A percentile compares a stretch with the other conserved stretches of the same genome.
Conservation (phyloP, 2,888 invertebrate genomes). For the Thymelicus lineola region DNA sequence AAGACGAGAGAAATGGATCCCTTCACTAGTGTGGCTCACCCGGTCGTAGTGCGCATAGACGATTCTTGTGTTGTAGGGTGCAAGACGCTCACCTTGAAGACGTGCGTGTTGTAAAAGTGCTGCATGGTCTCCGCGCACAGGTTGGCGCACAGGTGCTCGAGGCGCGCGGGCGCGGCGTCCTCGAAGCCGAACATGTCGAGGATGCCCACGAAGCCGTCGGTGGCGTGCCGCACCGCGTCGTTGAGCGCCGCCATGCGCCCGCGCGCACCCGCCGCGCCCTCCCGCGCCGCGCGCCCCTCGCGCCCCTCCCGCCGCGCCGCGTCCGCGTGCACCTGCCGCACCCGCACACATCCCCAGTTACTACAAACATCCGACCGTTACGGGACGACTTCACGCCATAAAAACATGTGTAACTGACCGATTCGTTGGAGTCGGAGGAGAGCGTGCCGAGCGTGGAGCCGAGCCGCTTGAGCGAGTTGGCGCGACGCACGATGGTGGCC, state of each 20-base stretch:
- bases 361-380: neutral
- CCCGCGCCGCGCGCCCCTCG: slow-evolving; percentile 93
- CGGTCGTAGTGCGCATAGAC: too few relatives aligned
- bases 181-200: slow-evolving; percentile 99
- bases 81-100: slow-evolving; percentile 93
- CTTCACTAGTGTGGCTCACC: too few relatives aligned
- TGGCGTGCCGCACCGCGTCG: slow-evolving; percentile 96
- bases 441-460: slow-evolving; percentile 89
- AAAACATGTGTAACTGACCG: slow-evolving; percentile 86
- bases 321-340: slow-evolving; percentile 85
- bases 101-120: slow-evolving; percentile 98
- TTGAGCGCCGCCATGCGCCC: slow-evolving; percentile 95
- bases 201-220: slow-evolving; percentile 97
- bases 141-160: slow-evolving; percentile 98
- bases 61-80: too few relatives aligned
- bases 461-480: slow-evolving; percentile 95
- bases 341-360: neutral
- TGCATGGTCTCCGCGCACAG: slow-evolving; percentile 98
- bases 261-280: slow-evolving; percentile 90
- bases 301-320: slow-evolving; percentile 91
- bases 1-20: too few relatives aligned
- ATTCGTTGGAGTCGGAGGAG: slow-evolving; percentile 96
- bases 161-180: slow-evolving; percentile 94
- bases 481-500: slow-evolving; percentile 96
- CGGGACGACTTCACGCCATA: too few relatives aligned